Conservation (phyloP, 2,113 vertebrate species). For the Dascyllus trimaculatus region DNA sequence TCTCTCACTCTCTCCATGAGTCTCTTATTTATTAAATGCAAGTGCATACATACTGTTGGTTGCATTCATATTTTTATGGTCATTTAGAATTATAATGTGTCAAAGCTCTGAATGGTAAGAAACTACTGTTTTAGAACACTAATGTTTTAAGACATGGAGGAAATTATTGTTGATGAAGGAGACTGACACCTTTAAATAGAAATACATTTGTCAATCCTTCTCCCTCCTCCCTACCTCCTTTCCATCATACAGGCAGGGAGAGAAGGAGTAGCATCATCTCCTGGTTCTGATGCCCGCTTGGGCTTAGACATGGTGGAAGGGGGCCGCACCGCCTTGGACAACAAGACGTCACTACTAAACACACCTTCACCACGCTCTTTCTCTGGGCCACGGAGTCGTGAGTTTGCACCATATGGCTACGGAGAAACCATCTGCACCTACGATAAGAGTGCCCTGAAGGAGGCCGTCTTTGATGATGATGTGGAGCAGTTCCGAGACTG, state of each 20-base stretch:
- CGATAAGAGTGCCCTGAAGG: conserved; percentile 96
- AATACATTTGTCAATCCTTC: no score
- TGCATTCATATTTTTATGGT: no score
- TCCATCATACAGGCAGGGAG: conserved; percentile 67
- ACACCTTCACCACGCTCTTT: conserved; percentile 94
- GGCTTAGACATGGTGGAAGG: conserved; percentile 87
- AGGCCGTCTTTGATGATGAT: conserved; percentile 97
- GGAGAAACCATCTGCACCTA: conserved; percentile 93
- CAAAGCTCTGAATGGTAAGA: no score
- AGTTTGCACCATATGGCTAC: conserved; percentile 94
- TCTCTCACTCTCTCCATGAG: no score
- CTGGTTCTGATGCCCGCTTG: conserved; percentile 77
- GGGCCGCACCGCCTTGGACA: conserved; percentile 94
- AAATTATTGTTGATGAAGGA: no score
- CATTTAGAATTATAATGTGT: no score
- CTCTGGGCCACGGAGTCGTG: conserved; percentile 90
- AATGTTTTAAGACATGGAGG: no score
- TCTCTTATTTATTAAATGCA: no score
- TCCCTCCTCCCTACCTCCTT: not conserved
- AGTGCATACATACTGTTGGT: no score
- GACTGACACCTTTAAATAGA: no score
- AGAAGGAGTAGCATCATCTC: conserved; percentile 77
- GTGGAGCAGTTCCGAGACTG: conserved; percentile 97
- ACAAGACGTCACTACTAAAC: conserved; percentile 98
- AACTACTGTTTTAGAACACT: no score